phyloP scores from a whole-genome alignment of 2,888 invertebrate species.

The Ligdia adustata region DNA sequence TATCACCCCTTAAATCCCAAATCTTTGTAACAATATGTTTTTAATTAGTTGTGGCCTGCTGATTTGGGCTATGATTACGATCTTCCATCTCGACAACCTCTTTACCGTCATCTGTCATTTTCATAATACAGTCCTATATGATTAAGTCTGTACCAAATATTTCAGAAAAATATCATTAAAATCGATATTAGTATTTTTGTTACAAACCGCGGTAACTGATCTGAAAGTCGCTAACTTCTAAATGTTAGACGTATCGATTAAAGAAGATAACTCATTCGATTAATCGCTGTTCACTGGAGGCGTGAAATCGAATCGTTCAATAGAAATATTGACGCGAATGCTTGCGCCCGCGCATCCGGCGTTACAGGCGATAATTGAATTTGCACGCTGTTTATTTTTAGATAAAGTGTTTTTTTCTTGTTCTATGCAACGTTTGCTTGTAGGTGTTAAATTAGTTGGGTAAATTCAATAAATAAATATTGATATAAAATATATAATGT shows the following conservation, averaged over 20 bases:
- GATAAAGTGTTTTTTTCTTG: constrained; percentile 25
- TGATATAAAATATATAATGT: no score
- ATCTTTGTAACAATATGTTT: neutral
- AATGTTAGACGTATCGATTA: constrained; percentile 14
- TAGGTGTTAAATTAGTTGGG: neutral
- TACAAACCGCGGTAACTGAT: no score
- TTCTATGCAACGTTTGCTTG: constrained; percentile 12
- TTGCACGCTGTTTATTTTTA: constrained; percentile 41
- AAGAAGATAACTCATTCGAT: constrained; percentile 26
- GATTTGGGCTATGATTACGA: no score
- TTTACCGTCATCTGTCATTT: no score
- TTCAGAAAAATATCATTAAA: no score
- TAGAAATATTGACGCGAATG: constrained; percentile 50
- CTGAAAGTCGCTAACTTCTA: no score
- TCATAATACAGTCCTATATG: no score
- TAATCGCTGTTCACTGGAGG: constrained; percentile 23
- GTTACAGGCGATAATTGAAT: constrained; percentile 45
- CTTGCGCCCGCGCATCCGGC: constrained; percentile 2
- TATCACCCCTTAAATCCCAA: constrained; percentile 16
- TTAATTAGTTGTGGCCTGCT: neutral
- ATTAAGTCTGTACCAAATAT: no score
- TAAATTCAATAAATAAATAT: neutral
- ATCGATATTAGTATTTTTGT: no score
- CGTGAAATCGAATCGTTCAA: constrained; percentile 62
- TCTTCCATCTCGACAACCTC: no score